phyloP scores from a whole-genome alignment of 2,888 invertebrate genomes.

The Parnassius mnemosyne region DNA sequence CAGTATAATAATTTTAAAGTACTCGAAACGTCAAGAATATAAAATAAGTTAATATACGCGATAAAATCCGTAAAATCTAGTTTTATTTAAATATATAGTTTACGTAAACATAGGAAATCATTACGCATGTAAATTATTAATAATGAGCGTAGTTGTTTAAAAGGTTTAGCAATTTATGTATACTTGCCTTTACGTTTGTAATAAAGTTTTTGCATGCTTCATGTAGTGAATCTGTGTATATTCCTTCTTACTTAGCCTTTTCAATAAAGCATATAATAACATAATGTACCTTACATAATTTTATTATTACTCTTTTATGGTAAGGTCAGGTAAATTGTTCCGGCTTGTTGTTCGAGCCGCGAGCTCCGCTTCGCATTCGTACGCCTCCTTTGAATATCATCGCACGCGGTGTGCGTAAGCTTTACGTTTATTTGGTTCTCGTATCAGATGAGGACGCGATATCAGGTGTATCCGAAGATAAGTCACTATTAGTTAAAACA shows the following conservation, averaged over 20 bases:
- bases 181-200: background rate
- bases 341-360: background rate
- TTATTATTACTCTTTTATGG: background rate
- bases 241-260: background rate
- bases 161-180: background rate
- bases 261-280: background rate
- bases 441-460: conserved; percentile 17
- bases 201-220: background rate
- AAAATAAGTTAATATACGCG: too few relatives aligned
- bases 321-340: background rate
- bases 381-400: background rate
- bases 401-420: conserved; percentile 8
- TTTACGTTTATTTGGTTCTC: conserved; percentile 4
- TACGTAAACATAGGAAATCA: too few relatives aligned
- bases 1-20: too few relatives aligned
- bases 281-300: background rate
- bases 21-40: too few relatives aligned
- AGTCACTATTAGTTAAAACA: conserved; percentile 3
- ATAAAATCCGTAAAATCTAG: too few relatives aligned
- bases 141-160: background rate
- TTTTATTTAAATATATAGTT: too few relatives aligned
- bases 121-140: too few relatives aligned
- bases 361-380: background rate
- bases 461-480: conserved; percentile 12
- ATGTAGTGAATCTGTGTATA: background rate